phyloP scores from a whole-genome alignment of 1,140 invertebrate species.

The Drosophila serrata region DNA sequence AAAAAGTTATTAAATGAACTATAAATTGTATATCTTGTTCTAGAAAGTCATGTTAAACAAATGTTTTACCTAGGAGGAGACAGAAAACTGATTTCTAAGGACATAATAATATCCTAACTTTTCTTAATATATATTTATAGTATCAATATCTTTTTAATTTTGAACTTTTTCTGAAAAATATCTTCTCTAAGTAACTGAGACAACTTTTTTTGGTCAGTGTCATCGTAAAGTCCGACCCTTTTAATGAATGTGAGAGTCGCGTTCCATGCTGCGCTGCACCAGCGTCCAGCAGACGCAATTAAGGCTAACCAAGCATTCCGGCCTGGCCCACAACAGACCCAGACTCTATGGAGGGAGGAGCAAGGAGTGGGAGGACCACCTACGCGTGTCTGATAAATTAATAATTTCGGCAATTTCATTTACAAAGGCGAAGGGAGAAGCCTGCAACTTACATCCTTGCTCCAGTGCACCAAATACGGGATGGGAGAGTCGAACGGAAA shows the following conservation, averaged over 20 bases:
- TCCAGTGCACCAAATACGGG: constrained; percentile 96
- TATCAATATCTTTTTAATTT: no score
- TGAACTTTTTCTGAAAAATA: no score
- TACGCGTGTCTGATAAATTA: constrained; percentile 69
- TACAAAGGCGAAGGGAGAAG: constrained; percentile 18
- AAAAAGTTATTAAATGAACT: no score
- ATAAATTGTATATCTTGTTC: no score
- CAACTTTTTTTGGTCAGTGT: constrained; percentile 11
- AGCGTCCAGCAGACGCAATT: constrained; percentile 58
- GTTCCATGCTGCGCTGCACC: constrained; percentile 31
- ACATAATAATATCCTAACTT: no score
- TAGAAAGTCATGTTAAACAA: no score
- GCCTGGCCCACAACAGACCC: constrained; percentile 8
- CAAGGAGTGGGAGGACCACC: constrained; percentile 35
- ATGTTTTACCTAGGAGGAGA: no score
- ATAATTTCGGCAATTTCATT: constrained; percentile 73
- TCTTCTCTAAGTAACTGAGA: not conserved
- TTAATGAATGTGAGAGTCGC: constrained; percentile 78
- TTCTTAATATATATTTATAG: no score
- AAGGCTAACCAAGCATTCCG: constrained; percentile 70
- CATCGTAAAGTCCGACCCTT: constrained; percentile 54
- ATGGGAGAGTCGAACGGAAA: constrained; percentile 95
- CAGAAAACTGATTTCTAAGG: no score
- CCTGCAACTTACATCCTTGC: constrained; percentile 92
- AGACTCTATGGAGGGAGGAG: not conserved